Conservation (phyloP, 2,797 vertebrate species). For the Monodelphis domestica region DNA sequence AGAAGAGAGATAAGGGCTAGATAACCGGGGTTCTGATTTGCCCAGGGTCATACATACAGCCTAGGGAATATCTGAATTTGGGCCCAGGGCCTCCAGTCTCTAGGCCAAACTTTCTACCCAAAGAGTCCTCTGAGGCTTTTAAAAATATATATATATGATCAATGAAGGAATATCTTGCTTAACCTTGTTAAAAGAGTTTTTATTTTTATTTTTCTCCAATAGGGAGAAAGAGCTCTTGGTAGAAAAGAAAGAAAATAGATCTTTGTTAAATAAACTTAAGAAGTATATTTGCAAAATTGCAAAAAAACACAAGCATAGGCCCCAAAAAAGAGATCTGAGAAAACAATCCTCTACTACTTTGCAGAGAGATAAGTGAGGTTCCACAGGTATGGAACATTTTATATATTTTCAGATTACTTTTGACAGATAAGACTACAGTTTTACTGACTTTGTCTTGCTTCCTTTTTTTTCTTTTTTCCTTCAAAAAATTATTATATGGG, state of each 20-base stretch:
- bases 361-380: neutral
- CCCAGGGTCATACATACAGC: too few relatives aligned
- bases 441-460: neutral
- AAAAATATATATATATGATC: neutral
- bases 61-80: too few relatives aligned
- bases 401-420: neutral
- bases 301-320: neutral
- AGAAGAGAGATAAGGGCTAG: too few relatives aligned
- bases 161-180: neutral
- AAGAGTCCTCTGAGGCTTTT: too few relatives aligned
- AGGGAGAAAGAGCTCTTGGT: neutral
- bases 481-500: neutral
- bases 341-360: neutral
- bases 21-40: too few relatives aligned
- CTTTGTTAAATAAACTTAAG: neutral
- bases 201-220: neutral
- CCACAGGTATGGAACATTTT: neutral
- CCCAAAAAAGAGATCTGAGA: neutral
- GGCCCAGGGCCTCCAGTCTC: too few relatives aligned
- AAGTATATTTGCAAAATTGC: neutral
- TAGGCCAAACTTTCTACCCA: too few relatives aligned
- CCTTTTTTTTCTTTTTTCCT: neutral
- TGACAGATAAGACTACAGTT: neutral
- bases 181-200: neutral
- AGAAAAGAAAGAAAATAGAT: neutral